phyloP scores from a whole-genome alignment of 1,140 invertebrate genomes.

The Hirudo medicinalis region DNA sequence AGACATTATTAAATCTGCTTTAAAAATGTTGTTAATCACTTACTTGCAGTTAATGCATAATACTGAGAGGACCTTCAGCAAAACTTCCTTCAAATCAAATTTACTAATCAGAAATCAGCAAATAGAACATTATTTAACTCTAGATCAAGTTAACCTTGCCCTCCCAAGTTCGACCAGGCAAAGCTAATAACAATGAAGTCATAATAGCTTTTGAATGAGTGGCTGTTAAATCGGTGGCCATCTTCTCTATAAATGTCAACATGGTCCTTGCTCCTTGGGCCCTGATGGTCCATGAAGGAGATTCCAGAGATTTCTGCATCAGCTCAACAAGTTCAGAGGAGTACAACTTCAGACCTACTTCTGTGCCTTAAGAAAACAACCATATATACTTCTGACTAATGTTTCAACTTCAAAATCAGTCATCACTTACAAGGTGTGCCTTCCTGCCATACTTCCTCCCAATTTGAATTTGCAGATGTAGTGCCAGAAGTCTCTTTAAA shows the following conservation, averaged over 20 bases:
- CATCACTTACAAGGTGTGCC: slow-evolving; percentile 52
- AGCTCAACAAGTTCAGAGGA: slow-evolving; percentile 57
- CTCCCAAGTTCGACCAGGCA: slow-evolving; percentile 72
- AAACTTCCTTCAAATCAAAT: slow-evolving; percentile 45
- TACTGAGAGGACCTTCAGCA: slow-evolving; percentile 58
- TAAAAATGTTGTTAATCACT: slow-evolving; percentile 29
- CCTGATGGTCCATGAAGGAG: slow-evolving; percentile 71
- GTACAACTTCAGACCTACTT: slow-evolving; percentile 64
- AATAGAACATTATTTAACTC: neutral
- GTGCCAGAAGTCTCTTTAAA: neutral
- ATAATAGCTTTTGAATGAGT: slow-evolving; percentile 54
- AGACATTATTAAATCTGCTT: neutral
- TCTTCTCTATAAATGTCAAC: slow-evolving; percentile 59
- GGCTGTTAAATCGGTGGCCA: slow-evolving; percentile 53
- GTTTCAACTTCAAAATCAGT: neutral
- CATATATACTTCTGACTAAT: neutral
- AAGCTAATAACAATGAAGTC: slow-evolving; percentile 53
- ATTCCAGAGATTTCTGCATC: slow-evolving; percentile 56
- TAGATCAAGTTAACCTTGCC: slow-evolving; percentile 50
- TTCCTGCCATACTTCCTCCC: slow-evolving; percentile 78
- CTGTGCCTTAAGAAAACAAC: slow-evolving; percentile 47
- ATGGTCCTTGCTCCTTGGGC: slow-evolving; percentile 68
- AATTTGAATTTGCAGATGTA: slow-evolving; percentile 33
- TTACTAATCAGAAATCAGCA: neutral
- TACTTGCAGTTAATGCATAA: slow-evolving; percentile 58